Conservation (phyloP, 2,888 invertebrate species). For the Drosophila trichaetosa region DNA sequence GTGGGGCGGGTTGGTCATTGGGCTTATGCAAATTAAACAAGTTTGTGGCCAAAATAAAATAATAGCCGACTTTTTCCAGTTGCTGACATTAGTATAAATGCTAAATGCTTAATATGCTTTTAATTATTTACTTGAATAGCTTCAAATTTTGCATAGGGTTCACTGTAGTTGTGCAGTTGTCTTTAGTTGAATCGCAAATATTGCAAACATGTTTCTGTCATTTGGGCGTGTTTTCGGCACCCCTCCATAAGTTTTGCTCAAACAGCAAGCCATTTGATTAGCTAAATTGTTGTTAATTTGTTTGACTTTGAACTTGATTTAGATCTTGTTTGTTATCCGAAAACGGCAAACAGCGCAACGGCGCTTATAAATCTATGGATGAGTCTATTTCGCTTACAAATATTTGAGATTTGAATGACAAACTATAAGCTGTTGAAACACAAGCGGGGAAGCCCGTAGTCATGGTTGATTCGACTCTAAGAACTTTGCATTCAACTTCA, state of each 20-base stretch:
- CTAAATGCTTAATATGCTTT: constrained; percentile 38
- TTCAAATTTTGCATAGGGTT: constrained; percentile 48
- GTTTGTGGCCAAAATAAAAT: constrained; percentile 68
- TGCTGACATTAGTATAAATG: constrained; percentile 30
- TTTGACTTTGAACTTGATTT: constrained; percentile 80
- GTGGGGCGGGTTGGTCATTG: constrained; percentile 27
- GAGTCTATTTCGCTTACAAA: constrained; percentile 7
- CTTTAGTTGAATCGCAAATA: constrained; percentile 8
- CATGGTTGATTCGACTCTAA: neutral
- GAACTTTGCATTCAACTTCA: neutral
- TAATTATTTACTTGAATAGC: constrained; percentile 59
- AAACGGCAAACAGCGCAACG: constrained; percentile 34
- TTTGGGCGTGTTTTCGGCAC: constrained; percentile 38
- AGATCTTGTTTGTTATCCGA: constrained; percentile 62
- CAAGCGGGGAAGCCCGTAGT: constrained; percentile 7
- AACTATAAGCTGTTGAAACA: constrained; percentile 1
- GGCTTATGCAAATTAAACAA: constrained; percentile 78
- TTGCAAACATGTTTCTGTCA: constrained; percentile 68
- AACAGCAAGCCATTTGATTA: constrained; percentile 60
- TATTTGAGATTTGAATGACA: neutral
- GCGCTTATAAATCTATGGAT: constrained; percentile 27
- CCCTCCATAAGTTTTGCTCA: constrained; percentile 31
- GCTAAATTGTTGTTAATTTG: constrained; percentile 74
- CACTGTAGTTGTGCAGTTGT: constrained; percentile 25
- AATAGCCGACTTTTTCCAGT: constrained; percentile 47